A percentile compares a stretch with the other conserved stretches of the same genome.
Conservation (phyloP, 2,113 vertebrate genomes). For the Cervus canadensis region DNA sequence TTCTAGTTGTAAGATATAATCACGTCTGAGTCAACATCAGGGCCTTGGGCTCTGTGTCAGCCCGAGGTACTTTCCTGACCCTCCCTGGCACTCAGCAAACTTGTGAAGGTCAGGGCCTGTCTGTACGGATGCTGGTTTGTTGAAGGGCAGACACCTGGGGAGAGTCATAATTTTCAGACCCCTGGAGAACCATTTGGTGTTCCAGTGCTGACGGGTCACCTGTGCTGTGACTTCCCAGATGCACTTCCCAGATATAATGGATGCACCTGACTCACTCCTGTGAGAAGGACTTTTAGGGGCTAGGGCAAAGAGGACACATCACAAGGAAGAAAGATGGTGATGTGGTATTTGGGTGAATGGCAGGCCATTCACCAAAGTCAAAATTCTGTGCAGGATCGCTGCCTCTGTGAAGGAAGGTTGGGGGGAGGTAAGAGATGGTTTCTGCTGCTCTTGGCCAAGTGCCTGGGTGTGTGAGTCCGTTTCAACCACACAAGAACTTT, state of each 20-base stretch:
- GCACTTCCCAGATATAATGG: background rate
- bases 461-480: no score
- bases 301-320: background rate
- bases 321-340: background rate
- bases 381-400: no score
- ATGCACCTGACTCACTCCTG: rapidly evolving
- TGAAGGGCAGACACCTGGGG: background rate
- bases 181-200: background rate
- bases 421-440: rapidly evolving
- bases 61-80: rapidly evolving
- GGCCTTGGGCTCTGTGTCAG: background rate
- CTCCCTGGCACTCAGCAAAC: no score
- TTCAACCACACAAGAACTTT: no score
- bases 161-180: background rate
- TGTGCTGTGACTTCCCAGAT: background rate
- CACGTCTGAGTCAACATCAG: background rate
- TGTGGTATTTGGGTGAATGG: background rate
- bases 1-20: background rate
- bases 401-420: background rate
- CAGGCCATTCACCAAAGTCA: rapidly evolving
- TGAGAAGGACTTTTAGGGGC: background rate
- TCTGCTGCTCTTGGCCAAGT: background rate
- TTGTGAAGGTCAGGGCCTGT: background rate
- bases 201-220: background rate
- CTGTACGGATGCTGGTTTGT: no score